Evolutionary conservation across 2,888 invertebrate species (phyloP).

Genomic region (Mythimna ferrago): DNA sequence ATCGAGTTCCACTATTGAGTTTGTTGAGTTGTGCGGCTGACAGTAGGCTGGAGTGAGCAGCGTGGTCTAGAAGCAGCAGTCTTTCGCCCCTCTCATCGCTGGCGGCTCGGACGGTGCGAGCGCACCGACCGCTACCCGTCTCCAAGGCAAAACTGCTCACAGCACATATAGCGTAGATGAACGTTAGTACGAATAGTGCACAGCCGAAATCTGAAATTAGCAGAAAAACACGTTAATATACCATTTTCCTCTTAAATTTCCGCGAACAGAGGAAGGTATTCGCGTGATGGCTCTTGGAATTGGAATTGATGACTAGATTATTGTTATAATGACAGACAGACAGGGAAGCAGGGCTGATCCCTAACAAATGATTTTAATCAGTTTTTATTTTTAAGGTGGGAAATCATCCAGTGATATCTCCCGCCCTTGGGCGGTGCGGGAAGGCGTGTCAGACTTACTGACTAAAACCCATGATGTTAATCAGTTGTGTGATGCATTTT

Average conservation of each 20-base stretch:
- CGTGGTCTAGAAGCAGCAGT: slow-evolving; percentile 83
- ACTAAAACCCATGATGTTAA: neutral
- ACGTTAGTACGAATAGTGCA: slow-evolving; percentile 82
- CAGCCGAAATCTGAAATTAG: slow-evolving; percentile 82
- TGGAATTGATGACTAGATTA: neutral
- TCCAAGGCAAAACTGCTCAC: slow-evolving; percentile 86
- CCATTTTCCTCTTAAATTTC: neutral
- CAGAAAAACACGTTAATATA: slow-evolving; percentile 2
- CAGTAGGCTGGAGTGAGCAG: slow-evolving; percentile 85
- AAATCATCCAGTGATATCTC: no score
- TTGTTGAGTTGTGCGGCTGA: slow-evolving; percentile 87
- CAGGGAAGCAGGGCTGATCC: neutral
- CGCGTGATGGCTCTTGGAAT: neutral
- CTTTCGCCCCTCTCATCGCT: slow-evolving; percentile 84
- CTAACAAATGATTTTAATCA: no score
- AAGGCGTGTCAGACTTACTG: no score
- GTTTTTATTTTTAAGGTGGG: no score
- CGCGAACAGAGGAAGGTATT: neutral
- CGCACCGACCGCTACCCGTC: slow-evolving; percentile 77
- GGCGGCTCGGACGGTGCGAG: slow-evolving; percentile 67
- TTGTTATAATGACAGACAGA: neutral
- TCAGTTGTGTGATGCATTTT: neutral
- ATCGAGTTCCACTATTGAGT: slow-evolving; percentile 81
- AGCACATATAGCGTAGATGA: slow-evolving; percentile 86
- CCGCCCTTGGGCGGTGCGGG: no score